Evolutionary conservation across 2,113 vertebrate genomes (phyloP).

Genomic region (Sclerurus mexicanus): DNA sequence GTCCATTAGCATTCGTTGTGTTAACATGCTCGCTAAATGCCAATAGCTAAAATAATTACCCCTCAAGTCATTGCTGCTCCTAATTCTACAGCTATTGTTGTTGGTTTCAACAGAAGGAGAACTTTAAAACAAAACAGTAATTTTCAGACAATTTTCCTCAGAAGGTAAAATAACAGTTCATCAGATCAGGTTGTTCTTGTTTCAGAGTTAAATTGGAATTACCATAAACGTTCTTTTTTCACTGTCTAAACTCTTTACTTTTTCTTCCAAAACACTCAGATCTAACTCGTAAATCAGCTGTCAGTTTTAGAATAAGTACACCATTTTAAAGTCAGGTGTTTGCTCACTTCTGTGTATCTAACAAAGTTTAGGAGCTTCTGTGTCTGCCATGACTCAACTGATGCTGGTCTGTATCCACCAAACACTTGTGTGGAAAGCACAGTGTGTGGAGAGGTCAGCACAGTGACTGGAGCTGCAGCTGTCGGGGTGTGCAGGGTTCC

Average conservation of each 20-base stretch:
- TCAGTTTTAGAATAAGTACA: background rate
- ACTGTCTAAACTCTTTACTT: background rate
- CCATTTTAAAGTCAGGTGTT: background rate
- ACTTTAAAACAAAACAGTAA: background rate
- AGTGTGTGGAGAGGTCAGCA: background rate
- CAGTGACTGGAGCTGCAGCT: background rate
- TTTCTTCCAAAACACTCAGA: background rate
- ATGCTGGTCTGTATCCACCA: background rate
- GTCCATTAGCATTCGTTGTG: background rate
- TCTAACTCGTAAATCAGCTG: background rate
- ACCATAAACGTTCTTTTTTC: background rate
- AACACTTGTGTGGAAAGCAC: background rate
- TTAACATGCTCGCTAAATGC: background rate
- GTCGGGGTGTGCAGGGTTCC: background rate
- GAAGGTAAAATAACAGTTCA: background rate
- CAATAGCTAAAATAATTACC: background rate
- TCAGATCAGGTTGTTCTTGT: background rate
- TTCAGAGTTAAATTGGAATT: background rate
- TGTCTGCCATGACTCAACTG: background rate
- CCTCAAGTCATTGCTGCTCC: background rate
- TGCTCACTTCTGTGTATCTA: background rate
- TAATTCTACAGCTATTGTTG: background rate
- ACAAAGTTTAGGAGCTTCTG: background rate
- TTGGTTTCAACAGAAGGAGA: background rate
- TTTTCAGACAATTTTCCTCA: background rate